A percentile compares a stretch with the other conserved stretches of the same genome.
Evolutionary conservation across 2,113 vertebrate species (phyloP).

Genomic region (Hypanus sabinus): DNA sequence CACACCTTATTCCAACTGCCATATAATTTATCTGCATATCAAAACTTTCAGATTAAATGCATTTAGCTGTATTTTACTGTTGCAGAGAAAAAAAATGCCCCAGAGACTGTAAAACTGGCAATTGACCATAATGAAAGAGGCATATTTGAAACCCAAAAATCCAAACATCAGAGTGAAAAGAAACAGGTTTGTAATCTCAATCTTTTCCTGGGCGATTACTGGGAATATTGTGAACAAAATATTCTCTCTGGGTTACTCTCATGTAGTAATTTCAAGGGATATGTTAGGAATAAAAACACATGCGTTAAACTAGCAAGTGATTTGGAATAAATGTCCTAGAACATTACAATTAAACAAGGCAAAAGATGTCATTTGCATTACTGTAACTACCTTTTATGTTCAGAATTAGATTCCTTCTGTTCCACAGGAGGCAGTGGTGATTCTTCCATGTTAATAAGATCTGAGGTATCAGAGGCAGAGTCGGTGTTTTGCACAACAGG

Average conservation of each 20-base stretch:
- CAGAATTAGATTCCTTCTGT: slow-evolving; percentile 40
- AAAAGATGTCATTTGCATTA: background rate
- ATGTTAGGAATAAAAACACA: background rate
- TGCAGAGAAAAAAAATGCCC: background rate
- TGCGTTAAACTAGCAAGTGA: no score
- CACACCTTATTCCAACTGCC: background rate
- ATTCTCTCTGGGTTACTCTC: background rate
- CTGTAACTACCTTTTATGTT: slow-evolving; percentile 59
- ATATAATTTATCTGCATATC: background rate
- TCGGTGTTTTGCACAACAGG: slow-evolving; percentile 60
- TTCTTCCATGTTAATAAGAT: slow-evolving; percentile 64
- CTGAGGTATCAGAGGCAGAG: slow-evolving; percentile 51
- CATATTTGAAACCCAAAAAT: background rate
- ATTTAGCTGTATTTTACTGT: background rate
- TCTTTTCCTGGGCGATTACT: background rate
- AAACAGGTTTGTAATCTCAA: background rate
- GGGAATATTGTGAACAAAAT: background rate
- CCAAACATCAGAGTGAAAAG: background rate
- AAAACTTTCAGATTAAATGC: background rate
- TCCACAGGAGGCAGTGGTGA: slow-evolving; percentile 44
- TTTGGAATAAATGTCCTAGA: background rate
- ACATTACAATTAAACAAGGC: background rate
- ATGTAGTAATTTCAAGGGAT: background rate
- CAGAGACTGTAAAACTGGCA: background rate
- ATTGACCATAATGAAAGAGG: background rate